Base-by-base conservation (phyloP, 2,113 vertebrate species). In the Heloderma charlesbogerti region DNA sequence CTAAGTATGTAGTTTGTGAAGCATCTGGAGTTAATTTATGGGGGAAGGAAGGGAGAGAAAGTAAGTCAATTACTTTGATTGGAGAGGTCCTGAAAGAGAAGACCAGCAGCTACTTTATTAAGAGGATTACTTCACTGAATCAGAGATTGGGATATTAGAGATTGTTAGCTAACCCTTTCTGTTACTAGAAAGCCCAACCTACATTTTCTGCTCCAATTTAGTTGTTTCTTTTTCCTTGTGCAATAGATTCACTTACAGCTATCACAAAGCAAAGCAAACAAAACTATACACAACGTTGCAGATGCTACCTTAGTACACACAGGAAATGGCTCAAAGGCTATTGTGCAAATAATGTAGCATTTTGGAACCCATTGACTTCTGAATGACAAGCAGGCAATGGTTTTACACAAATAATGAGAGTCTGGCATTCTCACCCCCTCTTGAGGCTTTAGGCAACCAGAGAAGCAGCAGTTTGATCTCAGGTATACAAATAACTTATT, bases 21-120 rank as follows among this genome's bases (percentile, higher is more conserved):
- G 57, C n/a, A 80, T 79, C 60, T 90, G 89, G 45, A 71, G 48
- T 80, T 69, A 86, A 86, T 80, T 57, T 80, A 34, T 22, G 48
- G 16, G 89, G 31, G 51, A 31, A 37, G 48, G 29, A 83, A 63
- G 29, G 27, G 54, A 51, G 57, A 54, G 89, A 90, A 79, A 90
- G 27, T 45, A 90, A 85, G 31, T 40, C 13, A 85, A 78, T 85
- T 82, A 83, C 27, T 72, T 85, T 67, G 79, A 66, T 84, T 75
- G 48, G 82, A 85, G 13, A 67, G 27, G 45, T 90, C 43, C 72
- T 78, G 79, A 85, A 89, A 72, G 67, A 84, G 13, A 75, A 63
- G 34, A 86, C 66, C 60, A 67, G 29, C 60, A 88, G 29, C 74
- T 78, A 69, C n/a, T 37, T 78, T 48, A 80, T 88, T 79, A 45